Evolutionary conservation across 53 echinoderm and acorn worm genomes (phyloP).

Genomic region (Antedon mediterranea): DNA sequence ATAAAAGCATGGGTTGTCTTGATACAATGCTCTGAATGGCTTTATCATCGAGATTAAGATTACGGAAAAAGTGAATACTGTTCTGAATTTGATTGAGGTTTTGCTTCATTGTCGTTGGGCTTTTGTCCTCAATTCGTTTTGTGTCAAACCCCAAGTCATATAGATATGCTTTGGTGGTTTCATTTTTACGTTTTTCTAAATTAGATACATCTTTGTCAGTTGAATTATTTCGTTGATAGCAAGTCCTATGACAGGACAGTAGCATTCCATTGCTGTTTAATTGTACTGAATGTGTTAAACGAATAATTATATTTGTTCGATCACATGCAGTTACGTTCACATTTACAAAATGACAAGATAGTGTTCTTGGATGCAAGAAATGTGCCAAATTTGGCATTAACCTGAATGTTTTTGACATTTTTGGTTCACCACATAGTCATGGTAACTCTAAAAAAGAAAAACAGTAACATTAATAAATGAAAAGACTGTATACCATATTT

Average conservation of each 20-base stretch:
- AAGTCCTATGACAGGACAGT: background rate
- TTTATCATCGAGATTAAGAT: background rate
- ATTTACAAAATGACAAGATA: background rate
- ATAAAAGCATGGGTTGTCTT: background rate
- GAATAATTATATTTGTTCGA: background rate
- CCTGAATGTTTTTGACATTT: background rate
- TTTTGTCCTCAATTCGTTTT: background rate
- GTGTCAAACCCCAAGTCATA: background rate
- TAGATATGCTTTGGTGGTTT: background rate
- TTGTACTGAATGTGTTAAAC: too few relatives aligned
- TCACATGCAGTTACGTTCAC: background rate
- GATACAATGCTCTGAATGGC: background rate
- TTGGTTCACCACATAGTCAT: background rate
- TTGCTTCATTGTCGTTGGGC: background rate
- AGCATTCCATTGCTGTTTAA: too few relatives aligned
- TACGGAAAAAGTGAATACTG: background rate
- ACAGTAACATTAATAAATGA: too few relatives aligned
- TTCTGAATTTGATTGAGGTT: background rate
- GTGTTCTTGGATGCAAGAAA: background rate
- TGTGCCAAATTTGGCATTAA: background rate
- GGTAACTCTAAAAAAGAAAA: background rate
- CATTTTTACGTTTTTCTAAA: too few relatives aligned
- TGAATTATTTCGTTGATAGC: background rate
- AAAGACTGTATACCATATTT: too few relatives aligned
- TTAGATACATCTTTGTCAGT: too few relatives aligned